Conservation (phyloP, 2,113 vertebrate genomes). For the Austrofundulus limnaeus region DNA sequence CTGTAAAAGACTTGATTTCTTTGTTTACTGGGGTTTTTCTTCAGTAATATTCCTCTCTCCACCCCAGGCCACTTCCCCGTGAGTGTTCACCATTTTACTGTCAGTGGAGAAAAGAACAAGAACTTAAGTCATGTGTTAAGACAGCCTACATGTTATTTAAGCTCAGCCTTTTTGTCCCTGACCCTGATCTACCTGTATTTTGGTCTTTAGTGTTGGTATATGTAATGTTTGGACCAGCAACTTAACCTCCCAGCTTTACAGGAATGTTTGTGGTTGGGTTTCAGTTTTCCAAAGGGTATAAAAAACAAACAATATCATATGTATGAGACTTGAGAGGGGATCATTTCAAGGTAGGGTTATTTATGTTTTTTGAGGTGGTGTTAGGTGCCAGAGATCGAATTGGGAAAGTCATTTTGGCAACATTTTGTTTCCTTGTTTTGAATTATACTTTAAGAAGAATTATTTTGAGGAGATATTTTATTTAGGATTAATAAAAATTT, state of each 20-base stretch:
- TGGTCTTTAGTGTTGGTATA: slow-evolving; percentile 14
- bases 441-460: no score
- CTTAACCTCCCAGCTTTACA: slow-evolving; percentile 28
- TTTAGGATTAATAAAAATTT: no score
- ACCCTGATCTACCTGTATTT: slow-evolving; percentile 36
- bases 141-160: slow-evolving; percentile 2
- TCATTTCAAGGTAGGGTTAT: neutral
- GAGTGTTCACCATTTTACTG: slow-evolving; percentile 7
- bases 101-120: neutral
- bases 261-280: slow-evolving; percentile 39
- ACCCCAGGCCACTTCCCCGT: slow-evolving; percentile 26
- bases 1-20: slow-evolving; percentile 17
- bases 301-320: slow-evolving; percentile 47
- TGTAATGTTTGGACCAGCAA: slow-evolving; percentile 54
- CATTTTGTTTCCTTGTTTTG: no score
- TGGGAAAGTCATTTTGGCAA: neutral
- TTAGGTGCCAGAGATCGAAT: neutral
- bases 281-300: slow-evolving; percentile 29
- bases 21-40: slow-evolving; percentile 27
- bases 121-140: neutral
- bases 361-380: slow-evolving; percentile 6
- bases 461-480: no score
- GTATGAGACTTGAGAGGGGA: slow-evolving; percentile 1
- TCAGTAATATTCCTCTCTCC: slow-evolving; percentile 22
- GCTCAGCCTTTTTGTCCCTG: slow-evolving; percentile 6